Conservation (phyloP, 1,140 invertebrate genomes). For the Nasonia longicornis region DNA sequence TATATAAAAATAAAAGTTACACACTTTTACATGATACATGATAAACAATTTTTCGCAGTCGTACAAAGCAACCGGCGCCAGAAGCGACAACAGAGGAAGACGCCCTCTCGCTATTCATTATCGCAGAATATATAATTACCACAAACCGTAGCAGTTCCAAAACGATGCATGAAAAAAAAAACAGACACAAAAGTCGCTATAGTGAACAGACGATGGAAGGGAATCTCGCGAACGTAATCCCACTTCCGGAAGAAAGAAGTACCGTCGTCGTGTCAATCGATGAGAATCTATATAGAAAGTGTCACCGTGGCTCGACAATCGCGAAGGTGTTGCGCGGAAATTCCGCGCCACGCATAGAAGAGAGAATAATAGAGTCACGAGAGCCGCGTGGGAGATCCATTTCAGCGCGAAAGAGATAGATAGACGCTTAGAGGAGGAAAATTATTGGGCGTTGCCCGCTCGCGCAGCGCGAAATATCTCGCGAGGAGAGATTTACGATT, state of each 20-base stretch:
- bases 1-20: conserved; percentile 39
- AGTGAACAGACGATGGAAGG: background rate
- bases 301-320: background rate
- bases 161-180: background rate
- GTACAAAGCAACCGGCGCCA: background rate
- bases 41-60: conserved; percentile 39
- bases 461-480: conserved; percentile 21
- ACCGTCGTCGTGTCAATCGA: background rate
- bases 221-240: background rate
- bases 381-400: conserved; percentile 43
- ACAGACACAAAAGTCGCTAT: background rate
- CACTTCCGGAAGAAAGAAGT: background rate
- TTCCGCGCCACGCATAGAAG: background rate
- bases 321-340: conserved; percentile 33
- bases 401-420: conserved; percentile 24
- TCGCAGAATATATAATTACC: background rate
- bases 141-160: background rate
- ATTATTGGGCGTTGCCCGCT: conserved; percentile 38
- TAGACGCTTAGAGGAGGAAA: background rate
- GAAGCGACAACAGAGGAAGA: conserved; percentile 7
- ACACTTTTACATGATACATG: conserved; percentile 25
- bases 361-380: background rate
- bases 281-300: conserved; percentile 30
- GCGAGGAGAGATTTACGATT: conserved; percentile 41
- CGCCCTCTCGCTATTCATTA: conserved; percentile 24